phyloP scores from a whole-genome alignment of 1,140 invertebrate species.

The Calliopsis andreniformis region DNA sequence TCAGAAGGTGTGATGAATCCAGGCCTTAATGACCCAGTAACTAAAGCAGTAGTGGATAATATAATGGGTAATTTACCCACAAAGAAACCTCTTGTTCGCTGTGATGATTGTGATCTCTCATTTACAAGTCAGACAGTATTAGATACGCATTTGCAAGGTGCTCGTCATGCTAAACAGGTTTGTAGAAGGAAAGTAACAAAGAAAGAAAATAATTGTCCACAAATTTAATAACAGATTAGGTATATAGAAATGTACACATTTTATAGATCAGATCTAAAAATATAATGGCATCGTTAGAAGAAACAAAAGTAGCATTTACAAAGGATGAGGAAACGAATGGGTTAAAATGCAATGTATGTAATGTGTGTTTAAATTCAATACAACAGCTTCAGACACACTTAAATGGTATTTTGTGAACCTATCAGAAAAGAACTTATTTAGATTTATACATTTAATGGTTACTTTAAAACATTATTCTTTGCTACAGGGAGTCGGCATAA shows the following conservation, averaged over 20 bases:
- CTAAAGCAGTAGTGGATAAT: constrained; percentile 82
- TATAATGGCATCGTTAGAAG: constrained; percentile 78
- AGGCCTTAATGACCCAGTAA: constrained; percentile 78
- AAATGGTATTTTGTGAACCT: constrained; percentile 74
- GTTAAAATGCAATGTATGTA: constrained; percentile 81
- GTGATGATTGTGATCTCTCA: constrained; percentile 80
- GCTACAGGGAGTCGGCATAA: constrained; percentile 78
- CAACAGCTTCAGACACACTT: constrained; percentile 82
- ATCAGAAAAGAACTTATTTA: neutral
- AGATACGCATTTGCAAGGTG: constrained; percentile 81
- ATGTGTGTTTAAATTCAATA: constrained; percentile 80
- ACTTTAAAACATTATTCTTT: constrained; percentile 25
- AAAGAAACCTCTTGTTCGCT: constrained; percentile 79
- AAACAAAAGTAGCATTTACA: constrained; percentile 77
- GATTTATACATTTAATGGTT: neutral
- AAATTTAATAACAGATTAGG: neutral
- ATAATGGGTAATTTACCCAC: constrained; percentile 81
- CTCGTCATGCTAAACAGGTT: constrained; percentile 82
- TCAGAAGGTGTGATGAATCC: constrained; percentile 59
- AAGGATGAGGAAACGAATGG: constrained; percentile 79
- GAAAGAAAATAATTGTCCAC: neutral
- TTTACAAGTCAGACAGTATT: constrained; percentile 81
- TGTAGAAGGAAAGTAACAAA: neutral
- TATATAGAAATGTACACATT: constrained; percentile 1
- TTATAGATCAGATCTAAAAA: constrained; percentile 77